Percentiles rank a stretch among this genome's conserved stretches.
Conservation (phyloP, 2,888 invertebrate genomes). For the Masnerella sp. region DNA sequence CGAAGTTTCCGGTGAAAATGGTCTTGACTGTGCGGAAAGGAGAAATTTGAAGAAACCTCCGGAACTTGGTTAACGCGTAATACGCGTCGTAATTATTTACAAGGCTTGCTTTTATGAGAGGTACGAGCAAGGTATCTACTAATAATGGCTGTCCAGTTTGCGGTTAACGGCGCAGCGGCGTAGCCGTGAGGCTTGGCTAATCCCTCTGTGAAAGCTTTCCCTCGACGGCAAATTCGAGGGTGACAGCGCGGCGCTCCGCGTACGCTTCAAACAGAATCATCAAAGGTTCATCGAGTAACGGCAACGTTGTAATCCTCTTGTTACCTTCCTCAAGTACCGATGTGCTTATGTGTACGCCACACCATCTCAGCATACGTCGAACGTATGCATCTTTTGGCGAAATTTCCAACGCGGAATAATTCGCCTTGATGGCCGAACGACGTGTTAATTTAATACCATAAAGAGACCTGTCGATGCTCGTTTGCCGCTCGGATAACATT, state of each 20-base stretch:
- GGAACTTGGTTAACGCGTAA: too few species aligned
- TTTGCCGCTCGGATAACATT: constrained; percentile 9
- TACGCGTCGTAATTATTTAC: constrained; percentile 48
- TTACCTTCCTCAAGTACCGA: constrained; percentile 62
- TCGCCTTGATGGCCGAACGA: constrained; percentile 40
- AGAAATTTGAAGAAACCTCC: too few species aligned
- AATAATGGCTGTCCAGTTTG: constrained; percentile 75
- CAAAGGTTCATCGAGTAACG: constrained; percentile 73
- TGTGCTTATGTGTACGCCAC: constrained; percentile 39
- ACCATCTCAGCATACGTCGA: constrained; percentile 47
- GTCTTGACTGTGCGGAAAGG: too few species aligned
- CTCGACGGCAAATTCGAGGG: constrained; percentile 69
- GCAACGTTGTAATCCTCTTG: constrained; percentile 71
- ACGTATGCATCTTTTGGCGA: constrained; percentile 44
- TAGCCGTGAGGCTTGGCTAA: constrained; percentile 72
- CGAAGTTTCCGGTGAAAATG: too few species aligned
- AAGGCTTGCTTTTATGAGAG: constrained; percentile 43
- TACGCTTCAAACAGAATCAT: constrained; percentile 75
- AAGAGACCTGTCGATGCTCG: constrained; percentile 51
- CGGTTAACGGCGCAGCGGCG: constrained; percentile 69
- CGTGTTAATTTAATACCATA: constrained; percentile 51
- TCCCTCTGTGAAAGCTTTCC: constrained; percentile 73
- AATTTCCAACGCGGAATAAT: constrained; percentile 53
- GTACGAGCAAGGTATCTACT: constrained; percentile 66
- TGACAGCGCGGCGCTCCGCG: constrained; percentile 67